Conservation (phyloP, 2,888 invertebrate species). For the Calameuta idolon region DNA sequence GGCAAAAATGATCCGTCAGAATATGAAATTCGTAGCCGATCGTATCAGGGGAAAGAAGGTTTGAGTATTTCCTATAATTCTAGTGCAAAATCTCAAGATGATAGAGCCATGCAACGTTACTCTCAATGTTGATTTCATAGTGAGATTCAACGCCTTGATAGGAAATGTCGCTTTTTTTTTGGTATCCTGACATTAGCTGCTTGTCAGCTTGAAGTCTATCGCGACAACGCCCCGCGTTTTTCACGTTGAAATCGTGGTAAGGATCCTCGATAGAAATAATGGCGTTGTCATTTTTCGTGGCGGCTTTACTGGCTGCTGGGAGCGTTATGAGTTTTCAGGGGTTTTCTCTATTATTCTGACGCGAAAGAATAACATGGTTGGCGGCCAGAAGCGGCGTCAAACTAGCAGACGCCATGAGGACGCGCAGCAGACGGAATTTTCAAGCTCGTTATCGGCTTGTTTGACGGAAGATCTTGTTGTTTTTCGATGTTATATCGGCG, state of each 20-base stretch:
- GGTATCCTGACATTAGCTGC: neutral
- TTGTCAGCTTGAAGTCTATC: neutral
- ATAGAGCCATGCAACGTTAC: neutral
- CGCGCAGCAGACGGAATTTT: conserved; percentile 66
- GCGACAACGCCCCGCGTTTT: neutral
- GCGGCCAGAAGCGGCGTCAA: conserved; percentile 43
- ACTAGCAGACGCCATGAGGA: conserved; percentile 67
- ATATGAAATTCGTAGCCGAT: neutral
- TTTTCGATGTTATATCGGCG: neutral
- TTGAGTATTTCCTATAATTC: neutral
- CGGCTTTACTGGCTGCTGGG: neutral
- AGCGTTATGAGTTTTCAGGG: neutral
- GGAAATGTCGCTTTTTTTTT: neutral
- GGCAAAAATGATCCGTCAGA: neutral
- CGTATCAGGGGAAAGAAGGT: neutral
- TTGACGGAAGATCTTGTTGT: neutral
- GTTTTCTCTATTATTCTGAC: neutral
- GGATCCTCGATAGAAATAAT: neutral
- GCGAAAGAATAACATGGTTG: neutral
- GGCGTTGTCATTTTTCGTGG: neutral
- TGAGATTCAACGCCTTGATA: neutral
- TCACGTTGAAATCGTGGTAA: neutral
- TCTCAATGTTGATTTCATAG: neutral
- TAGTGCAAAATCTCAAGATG: neutral
- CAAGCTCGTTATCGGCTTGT: conserved; percentile 23